Conservation (phyloP, 2,113 vertebrate genomes). For the Anguilla rostrata region DNA sequence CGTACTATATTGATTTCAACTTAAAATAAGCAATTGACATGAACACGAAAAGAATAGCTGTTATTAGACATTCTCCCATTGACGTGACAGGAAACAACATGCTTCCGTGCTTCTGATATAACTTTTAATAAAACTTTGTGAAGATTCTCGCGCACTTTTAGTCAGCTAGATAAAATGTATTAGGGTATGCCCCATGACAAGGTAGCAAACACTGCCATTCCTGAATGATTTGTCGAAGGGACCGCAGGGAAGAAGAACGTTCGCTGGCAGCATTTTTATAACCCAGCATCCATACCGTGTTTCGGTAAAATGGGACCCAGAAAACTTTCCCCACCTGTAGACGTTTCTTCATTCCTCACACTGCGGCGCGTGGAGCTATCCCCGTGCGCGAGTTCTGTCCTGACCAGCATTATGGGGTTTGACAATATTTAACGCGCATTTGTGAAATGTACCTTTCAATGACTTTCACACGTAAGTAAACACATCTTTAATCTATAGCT, state of each 20-base stretch:
- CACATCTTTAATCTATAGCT: not conserved
- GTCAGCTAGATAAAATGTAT: not conserved
- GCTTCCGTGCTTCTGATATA: not conserved
- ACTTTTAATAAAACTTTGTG: not conserved
- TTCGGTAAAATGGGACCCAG: slow-evolving; percentile 28
- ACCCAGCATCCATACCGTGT: slow-evolving; percentile 43
- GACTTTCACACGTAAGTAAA: not conserved
- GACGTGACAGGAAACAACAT: not conserved
- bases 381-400: slow-evolving; percentile 39
- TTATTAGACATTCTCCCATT: not conserved
- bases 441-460: not conserved
- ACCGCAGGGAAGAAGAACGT: no score
- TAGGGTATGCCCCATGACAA: not conserved
- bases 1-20: not conserved
- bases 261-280: slow-evolving; percentile 24
- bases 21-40: not conserved
- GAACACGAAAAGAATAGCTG: not conserved
- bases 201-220: not conserved
- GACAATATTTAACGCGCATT: not conserved
- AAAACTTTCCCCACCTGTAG: slow-evolving; percentile 51
- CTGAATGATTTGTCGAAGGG: not conserved
- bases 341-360: slow-evolving; percentile 20
- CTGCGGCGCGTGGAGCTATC: slow-evolving; percentile 18
- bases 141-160: not conserved
- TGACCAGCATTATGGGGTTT: not conserved